Conservation (phyloP, 2,113 vertebrate species). For the Varanus salvator region DNA sequence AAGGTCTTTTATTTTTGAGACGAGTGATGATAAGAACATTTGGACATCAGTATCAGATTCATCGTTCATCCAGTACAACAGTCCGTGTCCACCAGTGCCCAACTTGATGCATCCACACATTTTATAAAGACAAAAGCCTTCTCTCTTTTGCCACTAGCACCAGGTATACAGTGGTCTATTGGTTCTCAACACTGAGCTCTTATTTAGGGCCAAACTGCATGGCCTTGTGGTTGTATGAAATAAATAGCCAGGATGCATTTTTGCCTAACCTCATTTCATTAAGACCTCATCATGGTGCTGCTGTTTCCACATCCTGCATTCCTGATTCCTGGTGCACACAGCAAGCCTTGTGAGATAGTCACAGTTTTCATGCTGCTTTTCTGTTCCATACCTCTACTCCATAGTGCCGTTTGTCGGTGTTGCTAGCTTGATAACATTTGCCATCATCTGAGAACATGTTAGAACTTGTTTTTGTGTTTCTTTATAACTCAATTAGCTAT, state of each 20-base stretch:
- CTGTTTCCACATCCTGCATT: too few relatives aligned
- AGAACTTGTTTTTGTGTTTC: too few relatives aligned
- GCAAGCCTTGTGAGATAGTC: too few relatives aligned
- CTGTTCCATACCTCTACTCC: too few relatives aligned
- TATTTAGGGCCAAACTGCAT: not conserved
- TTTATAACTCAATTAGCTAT: too few relatives aligned
- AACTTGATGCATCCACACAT: not conserved
- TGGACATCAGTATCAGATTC: not conserved
- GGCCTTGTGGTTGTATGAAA: not conserved
- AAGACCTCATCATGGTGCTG: too few relatives aligned
- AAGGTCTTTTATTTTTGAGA: not conserved
- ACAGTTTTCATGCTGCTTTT: too few relatives aligned
- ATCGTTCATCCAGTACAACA: not conserved
- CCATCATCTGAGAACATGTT: too few relatives aligned
- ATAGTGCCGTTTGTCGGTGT: too few relatives aligned
- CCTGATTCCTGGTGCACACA: too few relatives aligned
- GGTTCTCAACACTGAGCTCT: not conserved
- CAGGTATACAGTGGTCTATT: not conserved
- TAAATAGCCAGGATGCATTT: not conserved
- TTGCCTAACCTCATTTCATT: too few relatives aligned
- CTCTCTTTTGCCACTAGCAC: not conserved
- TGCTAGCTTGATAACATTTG: too few relatives aligned
- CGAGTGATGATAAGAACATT: not conserved
- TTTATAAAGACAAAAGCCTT: not conserved
- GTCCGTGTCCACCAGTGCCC: not conserved